Base-by-base conservation (phyloP, 2,888 invertebrate genomes). In the Ornithoptera priamus region DNA sequence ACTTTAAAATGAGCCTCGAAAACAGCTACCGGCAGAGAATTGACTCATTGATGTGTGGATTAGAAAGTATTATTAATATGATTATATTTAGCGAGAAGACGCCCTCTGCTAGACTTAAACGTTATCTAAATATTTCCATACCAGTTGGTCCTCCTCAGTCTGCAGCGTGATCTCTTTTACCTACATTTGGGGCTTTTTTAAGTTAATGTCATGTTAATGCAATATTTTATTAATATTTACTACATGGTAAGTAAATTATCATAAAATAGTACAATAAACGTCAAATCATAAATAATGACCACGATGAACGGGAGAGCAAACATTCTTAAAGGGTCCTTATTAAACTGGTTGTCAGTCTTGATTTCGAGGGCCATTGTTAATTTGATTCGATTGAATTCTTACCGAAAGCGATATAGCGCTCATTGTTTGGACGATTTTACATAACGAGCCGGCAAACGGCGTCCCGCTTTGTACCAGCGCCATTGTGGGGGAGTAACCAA, bases 381-480 rank as follows among this genome's bases (percentile, higher is more conserved):
- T 88, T 85, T 85, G 85, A 87, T 86, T 86, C 85, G 87, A 89
- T 89, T 87, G 89, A 87, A 86, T 87, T 88, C 85, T 85, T 82
- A 86, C 83, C 84, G 92, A 90, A 91, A 91, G 85, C 87, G 90
- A 92, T 90, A 88, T 85, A 81, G 82, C 81, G 78, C 73, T 83
- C 82, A 87, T 92, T 92, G 91, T 91, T 92, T 91, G 87, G 83
- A 72, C 77, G 86, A 85, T 85, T 90, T 90, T 90, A 91, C 88
- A 90, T 90, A 92, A 91, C 90, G 91, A 91, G 89, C 82, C 88
- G 87, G 88, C 86, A 87, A 88, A 87, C 89, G 87, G 81, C 76
- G 71, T 80, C 78, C 73, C 78, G 80, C 87, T 88, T 89, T 89
- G 86, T 88, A 81, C 73, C 72, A 78, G 77, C 77, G 74, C 82